phyloP scores from a whole-genome alignment of 2,797 vertebrate species.

The Bucorvus abyssinicus region DNA sequence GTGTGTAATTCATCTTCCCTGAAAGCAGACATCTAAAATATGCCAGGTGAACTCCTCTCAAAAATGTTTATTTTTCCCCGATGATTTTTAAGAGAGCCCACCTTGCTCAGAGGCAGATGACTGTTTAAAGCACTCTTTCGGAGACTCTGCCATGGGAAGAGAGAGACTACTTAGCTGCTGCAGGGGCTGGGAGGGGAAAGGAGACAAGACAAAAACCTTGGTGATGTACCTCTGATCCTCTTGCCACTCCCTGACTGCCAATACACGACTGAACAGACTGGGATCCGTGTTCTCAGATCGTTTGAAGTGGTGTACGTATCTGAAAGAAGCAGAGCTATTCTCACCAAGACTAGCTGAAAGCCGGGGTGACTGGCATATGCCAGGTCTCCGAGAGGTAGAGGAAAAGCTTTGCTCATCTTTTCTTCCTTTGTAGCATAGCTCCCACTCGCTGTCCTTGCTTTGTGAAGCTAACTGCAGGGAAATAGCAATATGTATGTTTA shows the following conservation, averaged over 20 bases:
- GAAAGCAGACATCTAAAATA: not conserved
- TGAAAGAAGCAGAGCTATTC: not conserved
- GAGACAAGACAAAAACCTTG: not conserved
- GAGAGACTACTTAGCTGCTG: not conserved
- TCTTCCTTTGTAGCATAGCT: not conserved
- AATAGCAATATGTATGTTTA: not conserved
- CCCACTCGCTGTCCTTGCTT: not conserved
- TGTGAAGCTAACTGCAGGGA: not conserved
- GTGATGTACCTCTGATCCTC: not conserved
- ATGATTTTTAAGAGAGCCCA: not conserved
- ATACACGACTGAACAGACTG: not conserved
- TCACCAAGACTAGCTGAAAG: not conserved
- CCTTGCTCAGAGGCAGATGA: not conserved
- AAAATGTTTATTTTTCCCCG: not conserved
- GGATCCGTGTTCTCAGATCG: not conserved
- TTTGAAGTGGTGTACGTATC: not conserved
- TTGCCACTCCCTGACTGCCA: not conserved
- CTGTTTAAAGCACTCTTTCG: not conserved
- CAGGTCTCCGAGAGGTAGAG: not conserved
- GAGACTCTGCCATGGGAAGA: not conserved
- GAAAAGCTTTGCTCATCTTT: not conserved
- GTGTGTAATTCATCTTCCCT: not conserved
- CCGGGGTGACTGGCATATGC: not conserved
- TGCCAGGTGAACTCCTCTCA: not conserved
- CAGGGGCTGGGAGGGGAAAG: not conserved